Conservation (phyloP, 1,140 invertebrate genomes). For the Elysia chlorotica region DNA sequence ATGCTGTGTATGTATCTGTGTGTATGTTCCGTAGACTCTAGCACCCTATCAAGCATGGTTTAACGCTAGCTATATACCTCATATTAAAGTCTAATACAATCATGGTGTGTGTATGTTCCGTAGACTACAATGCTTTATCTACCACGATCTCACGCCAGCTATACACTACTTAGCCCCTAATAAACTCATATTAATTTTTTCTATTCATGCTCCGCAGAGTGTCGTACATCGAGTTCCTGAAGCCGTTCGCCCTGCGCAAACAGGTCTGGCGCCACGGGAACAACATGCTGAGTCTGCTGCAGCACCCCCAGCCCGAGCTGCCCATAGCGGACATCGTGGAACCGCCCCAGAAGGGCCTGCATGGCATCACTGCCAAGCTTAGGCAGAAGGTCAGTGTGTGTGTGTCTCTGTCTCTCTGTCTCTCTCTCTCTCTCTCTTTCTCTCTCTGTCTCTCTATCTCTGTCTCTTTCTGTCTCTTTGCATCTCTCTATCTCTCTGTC, state of each 20-base stretch:
- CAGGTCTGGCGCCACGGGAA: slow-evolving; percentile 59
- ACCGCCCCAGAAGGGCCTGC: slow-evolving; percentile 50
- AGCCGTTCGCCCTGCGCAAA: slow-evolving; percentile 57
- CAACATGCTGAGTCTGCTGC: slow-evolving; percentile 53
- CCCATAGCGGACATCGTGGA: slow-evolving; percentile 52
- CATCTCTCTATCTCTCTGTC: not conserved
- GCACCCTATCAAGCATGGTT: too few relatives aligned
- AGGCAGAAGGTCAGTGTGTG: slow-evolving; percentile 52
- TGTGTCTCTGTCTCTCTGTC: slow-evolving; percentile 5
- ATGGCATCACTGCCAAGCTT: slow-evolving; percentile 54
- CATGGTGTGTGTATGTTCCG: too few relatives aligned
- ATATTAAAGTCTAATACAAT: too few relatives aligned
- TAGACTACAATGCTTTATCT: too few relatives aligned
- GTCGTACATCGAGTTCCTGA: slow-evolving; percentile 58
- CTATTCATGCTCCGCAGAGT: too few relatives aligned
- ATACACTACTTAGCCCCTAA: too few relatives aligned
- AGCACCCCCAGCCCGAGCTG: slow-evolving; percentile 52
- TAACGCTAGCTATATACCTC: too few relatives aligned
- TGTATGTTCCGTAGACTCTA: too few relatives aligned
- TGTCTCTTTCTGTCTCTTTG: not conserved
- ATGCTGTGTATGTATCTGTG: too few relatives aligned
- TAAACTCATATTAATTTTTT: too few relatives aligned
- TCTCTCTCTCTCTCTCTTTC: slow-evolving; percentile 1
- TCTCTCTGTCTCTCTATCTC: slow-evolving; percentile 3
- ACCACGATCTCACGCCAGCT: too few relatives aligned